Evolutionary conservation across 2,888 invertebrate genomes (phyloP).

Genomic region (Netelia fuscicornis): DNA sequence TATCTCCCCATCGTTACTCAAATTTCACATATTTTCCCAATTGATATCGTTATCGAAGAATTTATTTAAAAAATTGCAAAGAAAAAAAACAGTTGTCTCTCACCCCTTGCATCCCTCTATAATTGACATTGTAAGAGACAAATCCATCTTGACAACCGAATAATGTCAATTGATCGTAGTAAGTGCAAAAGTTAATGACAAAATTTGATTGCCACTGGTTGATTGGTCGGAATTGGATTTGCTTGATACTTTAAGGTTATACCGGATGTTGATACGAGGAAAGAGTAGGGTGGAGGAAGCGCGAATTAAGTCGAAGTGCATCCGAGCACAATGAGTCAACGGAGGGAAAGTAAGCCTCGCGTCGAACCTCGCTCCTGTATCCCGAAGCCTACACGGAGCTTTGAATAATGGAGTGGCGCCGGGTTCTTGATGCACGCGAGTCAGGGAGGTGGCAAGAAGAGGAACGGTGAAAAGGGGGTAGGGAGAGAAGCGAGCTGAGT

Average conservation of each 20-base stretch:
- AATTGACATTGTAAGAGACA: no score
- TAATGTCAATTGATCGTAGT: no score
- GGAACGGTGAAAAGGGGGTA: constrained; percentile 14
- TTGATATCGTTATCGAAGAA: no score
- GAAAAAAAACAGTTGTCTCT: no score
- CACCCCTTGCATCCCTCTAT: no score
- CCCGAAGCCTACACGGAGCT: constrained; percentile 55
- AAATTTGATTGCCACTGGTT: background rate
- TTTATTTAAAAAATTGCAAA: no score
- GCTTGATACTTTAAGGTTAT: background rate
- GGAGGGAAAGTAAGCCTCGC: constrained; percentile 49
- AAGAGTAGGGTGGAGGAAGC: background rate
- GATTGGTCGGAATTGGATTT: background rate
- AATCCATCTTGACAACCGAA: no score
- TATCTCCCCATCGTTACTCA: no score
- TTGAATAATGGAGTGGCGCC: constrained; percentile 69
- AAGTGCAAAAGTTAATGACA: no score
- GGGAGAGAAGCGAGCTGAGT: no score
- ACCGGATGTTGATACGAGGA: constrained; percentile 34
- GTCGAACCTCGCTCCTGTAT: constrained; percentile 24
- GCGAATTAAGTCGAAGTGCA: constrained; percentile 40
- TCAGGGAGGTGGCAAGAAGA: constrained; percentile 20
- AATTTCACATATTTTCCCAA: no score
- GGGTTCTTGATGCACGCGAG: constrained; percentile 49
- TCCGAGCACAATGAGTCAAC: background rate